phyloP scores from a whole-genome alignment of 2,113 vertebrate species.

The Thomomys bottae region DNA sequence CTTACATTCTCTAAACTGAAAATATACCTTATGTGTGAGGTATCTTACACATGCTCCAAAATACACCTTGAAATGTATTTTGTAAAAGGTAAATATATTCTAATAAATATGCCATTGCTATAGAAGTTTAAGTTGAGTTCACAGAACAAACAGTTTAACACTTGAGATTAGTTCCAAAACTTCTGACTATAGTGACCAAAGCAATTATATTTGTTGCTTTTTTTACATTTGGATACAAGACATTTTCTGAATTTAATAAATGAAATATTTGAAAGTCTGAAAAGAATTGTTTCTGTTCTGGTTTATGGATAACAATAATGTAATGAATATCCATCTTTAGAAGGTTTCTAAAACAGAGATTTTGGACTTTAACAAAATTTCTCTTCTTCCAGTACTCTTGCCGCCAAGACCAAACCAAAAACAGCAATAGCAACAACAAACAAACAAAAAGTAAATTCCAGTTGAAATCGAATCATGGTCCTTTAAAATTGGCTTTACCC shows the following conservation, averaged over 20 bases:
- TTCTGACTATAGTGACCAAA: not conserved
- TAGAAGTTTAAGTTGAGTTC: not conserved
- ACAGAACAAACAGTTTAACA: slow-evolving; percentile 1
- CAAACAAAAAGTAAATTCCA: not conserved
- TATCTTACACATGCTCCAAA: slow-evolving; percentile 9
- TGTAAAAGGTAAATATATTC: not conserved
- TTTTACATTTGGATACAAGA: not conserved
- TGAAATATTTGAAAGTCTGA: not conserved
- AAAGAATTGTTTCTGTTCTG: not conserved
- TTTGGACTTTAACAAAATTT: not conserved
- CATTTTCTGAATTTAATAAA: not conserved
- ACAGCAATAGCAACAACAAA: not conserved
- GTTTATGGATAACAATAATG: not conserved
- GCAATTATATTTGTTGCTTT: not conserved
- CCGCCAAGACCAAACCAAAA: not conserved
- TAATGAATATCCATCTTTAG: not conserved
- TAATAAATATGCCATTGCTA: not conserved
- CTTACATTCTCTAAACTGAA: not conserved
- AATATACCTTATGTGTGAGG: not conserved
- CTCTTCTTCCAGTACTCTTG: not conserved
- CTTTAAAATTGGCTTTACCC: not conserved
- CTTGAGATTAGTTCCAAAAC: not conserved
- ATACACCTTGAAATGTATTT: not conserved
- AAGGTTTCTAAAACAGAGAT: not conserved
- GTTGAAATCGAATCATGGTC: not conserved